Base-by-base conservation (phyloP, 2,113 vertebrate species). In the Symphodus melops region DNA sequence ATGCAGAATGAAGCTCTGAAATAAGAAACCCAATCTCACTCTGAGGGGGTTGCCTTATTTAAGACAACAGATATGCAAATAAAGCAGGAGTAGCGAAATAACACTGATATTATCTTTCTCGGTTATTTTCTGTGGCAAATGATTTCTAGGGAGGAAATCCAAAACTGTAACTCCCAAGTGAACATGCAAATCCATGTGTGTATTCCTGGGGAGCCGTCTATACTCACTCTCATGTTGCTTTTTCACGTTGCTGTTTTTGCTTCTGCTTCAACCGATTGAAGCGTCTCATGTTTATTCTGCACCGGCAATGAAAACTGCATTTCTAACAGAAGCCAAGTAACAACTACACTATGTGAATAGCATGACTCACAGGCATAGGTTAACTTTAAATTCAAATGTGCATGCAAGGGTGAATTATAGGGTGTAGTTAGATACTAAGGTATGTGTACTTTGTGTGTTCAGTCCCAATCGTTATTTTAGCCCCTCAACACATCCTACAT, bases 51-150 rank as follows among this genome's bases (percentile, higher is more conserved):
- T 85, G 82, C 77, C 83, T 90, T 88, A 87, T 92, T 90, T 92
- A 85, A 88, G 89, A 90, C 83, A 89, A 89, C 79, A 83, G 84
- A 89, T 87, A 90, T 91, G 92, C 87, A 91, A 93, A 92, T 92
- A 88, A 67, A 71, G 77, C 72, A 51, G 59, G 73, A 87, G 82
- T 51, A 81, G 85, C 51, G 33, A 88, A 87, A 89, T 89, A 90
- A 89, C 86, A 84, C 79, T 78, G 90, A 92, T 88, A 86, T 85
- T 82, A 91, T 90, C 87, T 86, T 82, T 60, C 70, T 41, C 53
- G 61, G 72, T 87, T 86, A 80, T 89, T 90, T 90, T 87, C 80
- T 60, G 80, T 86, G 84, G 88, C 82, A 88, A 90, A 91, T 88
- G 82, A 92, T 92, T 91, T 90, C 85, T 42, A 90, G 83, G 86